Base-by-base conservation (phyloP, 2,888 invertebrate genomes). In the Dolomedes plantarius region DNA sequence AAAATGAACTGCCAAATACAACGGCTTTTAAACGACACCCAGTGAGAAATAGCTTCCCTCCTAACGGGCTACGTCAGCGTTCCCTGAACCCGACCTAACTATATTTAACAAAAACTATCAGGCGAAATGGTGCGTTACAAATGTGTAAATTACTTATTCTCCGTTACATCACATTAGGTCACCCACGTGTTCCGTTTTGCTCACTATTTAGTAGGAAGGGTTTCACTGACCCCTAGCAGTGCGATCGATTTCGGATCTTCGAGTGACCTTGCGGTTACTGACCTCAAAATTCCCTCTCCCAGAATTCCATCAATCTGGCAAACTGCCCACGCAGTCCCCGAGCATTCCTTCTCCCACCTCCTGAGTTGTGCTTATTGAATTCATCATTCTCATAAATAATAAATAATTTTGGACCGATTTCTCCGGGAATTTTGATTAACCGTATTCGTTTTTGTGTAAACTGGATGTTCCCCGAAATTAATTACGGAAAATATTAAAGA, bases 211-310 rank as follows among this genome's bases (percentile, higher is more conserved):
- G n/a, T n/a, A n/a, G n/a, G n/a, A 56, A 23, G 23, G 11, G 23
- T 23, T 56, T 56, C 56, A 56, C 23, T 56, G 56, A 56, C 56
- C 56, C 56, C 56, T 56, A 56, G 16, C 41, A 9, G 56, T 23
- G 23, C 11, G 11, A 56, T 56, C 56, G 56, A 56, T 56, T 23
- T 56, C 5, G 23, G 23, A 56, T 56, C 23, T 3, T 23, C 7
- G 23, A 23, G 56, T 23, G 23, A 56, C 56, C 56, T 56, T 23
- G 19, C 19, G 56, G 56, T 56, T 56, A 56, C 56, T 56, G 56
- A 56, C 56, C 19, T 56, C 23, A 56, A 23, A 23, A 23, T 56
- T 56, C 23, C 7, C 19, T 23, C 56, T 23, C 56, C 23, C 56
- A 56, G 23, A 56, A 56, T 56, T 23, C 23, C 23, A 2, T 46